A percentile compares a stretch with the other conserved stretches of the same genome.
Conservation (phyloP, 2,888 invertebrate species). For the Meiosimyza decipiens region DNA sequence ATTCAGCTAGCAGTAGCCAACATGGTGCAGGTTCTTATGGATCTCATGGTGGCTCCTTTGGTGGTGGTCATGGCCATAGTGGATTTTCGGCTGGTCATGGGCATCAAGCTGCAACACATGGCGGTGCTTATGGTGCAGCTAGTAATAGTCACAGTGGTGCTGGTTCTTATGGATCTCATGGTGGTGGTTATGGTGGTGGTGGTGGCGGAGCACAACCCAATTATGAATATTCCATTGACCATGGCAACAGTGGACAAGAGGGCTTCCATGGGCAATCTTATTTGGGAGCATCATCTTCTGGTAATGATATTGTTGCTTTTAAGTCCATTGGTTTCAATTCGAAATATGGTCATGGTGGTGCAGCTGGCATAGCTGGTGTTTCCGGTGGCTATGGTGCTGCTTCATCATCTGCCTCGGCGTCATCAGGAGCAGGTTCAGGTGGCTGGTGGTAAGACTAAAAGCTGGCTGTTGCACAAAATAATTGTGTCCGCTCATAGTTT, state of each 20-base stretch:
- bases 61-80: constrained; percentile 11
- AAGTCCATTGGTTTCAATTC: too few species aligned
- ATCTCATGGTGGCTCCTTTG: constrained; percentile 11
- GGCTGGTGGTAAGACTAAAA: constrained; percentile 16
- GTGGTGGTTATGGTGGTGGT: not conserved
- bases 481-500: not conserved
- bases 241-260: not conserved
- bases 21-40: constrained; percentile 37
- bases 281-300: too few species aligned
- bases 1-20: constrained; percentile 25
- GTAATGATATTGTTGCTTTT: too few species aligned
- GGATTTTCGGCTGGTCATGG: constrained; percentile 4
- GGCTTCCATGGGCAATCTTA: too few species aligned
- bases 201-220: not conserved
- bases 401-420: not conserved
- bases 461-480: not conserved
- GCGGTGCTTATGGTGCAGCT: constrained; percentile 24
- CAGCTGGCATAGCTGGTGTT: constrained; percentile 19
- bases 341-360: constrained; percentile 24
- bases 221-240: not conserved
- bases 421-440: constrained; percentile 6
- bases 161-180: constrained; percentile 9
- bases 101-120: constrained; percentile 17
- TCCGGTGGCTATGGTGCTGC: constrained; percentile 27
- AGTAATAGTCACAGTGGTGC: not conserved